Evolutionary conservation across 1,140 invertebrate species (phyloP), one percentile per base, ranked within the genome.

Genomic region (Cephus cinctus): DNA sequence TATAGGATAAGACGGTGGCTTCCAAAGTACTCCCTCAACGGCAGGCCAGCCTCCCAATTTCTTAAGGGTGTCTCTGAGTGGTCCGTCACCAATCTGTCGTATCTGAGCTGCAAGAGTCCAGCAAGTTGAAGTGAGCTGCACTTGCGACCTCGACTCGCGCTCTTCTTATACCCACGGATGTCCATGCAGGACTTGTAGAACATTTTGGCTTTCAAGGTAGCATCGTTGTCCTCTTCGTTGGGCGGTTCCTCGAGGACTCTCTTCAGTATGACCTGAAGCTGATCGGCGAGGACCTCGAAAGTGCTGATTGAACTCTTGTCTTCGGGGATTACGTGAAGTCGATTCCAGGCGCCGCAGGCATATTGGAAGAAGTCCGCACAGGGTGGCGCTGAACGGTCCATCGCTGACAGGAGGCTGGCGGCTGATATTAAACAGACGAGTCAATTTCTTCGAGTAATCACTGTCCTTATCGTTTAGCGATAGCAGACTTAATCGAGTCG

Each of bases 341-440:
- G 86, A 67, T 95, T 94, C 92, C 92, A 96, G 1, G 87, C 85
- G 1, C 92, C 92, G 61, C 92, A 94, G 1, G 92, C 90, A 63
- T 84, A 94, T 72, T 92, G 88, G 75, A 92, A 95, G 75, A 95
- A 95, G 68, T 95, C 88, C 14, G 83, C 80, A 70, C 92, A 95
- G 5, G 93, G 92, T 66, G 92, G 84, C 0, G 84, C 84, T 0
- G 77, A 80, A 8, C 79, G 77, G 63, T 95, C 89, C 90, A 96
- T 95, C 15, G 89, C 89, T 11, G 85, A 83, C 52, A 96, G 75
- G 52, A 95, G 75, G 16, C 88, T 90, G 5, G 91, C 84, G 47
- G 92, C 92, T 96, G 75, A n/a, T n/a, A n/a, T n/a, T n/a, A n/a
- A n/a, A n/a, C n/a, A n/a, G n/a, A n/a, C n/a, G n/a, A n/a, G n/a